phyloP scores from a whole-genome alignment of 1,140 invertebrate species.

The Solenopsis invicta region DNA sequence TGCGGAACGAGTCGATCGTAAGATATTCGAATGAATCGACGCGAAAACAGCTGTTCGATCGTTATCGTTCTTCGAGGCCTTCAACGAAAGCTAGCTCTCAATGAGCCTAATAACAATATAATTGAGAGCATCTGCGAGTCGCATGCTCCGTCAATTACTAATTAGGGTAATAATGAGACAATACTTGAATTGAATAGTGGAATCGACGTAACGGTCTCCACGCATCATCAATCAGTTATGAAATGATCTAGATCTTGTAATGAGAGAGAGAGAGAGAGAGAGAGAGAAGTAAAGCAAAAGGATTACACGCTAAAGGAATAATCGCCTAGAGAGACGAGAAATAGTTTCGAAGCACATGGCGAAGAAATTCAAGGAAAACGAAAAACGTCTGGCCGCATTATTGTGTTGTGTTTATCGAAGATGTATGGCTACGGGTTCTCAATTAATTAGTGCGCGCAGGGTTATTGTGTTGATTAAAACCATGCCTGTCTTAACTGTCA shows the following conservation, averaged over 20 bases:
- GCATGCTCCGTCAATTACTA: constrained; percentile 69
- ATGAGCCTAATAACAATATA: constrained; percentile 38
- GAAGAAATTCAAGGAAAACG: constrained; percentile 27
- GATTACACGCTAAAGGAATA: constrained; percentile 2
- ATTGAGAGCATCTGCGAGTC: constrained; percentile 59
- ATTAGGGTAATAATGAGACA: constrained; percentile 76
- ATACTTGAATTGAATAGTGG: constrained; percentile 59
- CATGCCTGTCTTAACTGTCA: constrained; percentile 12
- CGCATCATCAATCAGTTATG: constrained; percentile 70
- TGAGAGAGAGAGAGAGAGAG: constrained; percentile 4
- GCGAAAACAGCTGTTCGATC: constrained; percentile 36
- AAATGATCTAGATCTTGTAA: constrained; percentile 1
- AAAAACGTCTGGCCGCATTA: constrained; percentile 18
- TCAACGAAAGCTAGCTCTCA: constrained; percentile 12
- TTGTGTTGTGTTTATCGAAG: neutral
- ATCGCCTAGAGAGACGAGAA: constrained; percentile 7
- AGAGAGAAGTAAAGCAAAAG: constrained; percentile 16
- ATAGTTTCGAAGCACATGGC: neutral
- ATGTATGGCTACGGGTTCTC: constrained; percentile 22
- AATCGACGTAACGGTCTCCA: constrained; percentile 66
- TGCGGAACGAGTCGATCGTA: constrained; percentile 11
- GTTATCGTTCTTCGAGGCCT: constrained; percentile 38
- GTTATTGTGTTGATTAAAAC: constrained; percentile 21
- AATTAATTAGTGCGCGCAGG: constrained; percentile 9
- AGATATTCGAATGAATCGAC: constrained; percentile 11